Evolutionary conservation across 1,140 invertebrate species (phyloP).

Genomic region (Drosophila gunungcola): DNA sequence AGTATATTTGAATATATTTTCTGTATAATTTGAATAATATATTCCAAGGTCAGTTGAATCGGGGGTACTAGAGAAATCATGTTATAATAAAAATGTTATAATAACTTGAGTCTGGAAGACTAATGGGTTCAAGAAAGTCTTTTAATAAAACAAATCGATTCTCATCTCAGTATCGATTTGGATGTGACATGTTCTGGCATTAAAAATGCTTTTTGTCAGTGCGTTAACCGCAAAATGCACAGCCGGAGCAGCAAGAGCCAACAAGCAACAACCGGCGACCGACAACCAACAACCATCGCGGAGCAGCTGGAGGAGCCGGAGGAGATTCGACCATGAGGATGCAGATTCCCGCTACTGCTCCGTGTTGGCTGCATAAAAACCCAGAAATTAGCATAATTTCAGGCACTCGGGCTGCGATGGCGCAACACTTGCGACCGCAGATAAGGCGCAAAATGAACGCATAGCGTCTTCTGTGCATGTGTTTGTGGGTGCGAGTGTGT

Average conservation of each 20-base stretch:
- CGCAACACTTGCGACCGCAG: slow-evolving; percentile 72
- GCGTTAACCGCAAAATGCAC: slow-evolving; percentile 42
- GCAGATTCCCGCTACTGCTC: slow-evolving; percentile 55
- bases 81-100: no score
- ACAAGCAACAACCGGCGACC: slow-evolving; percentile 37
- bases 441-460: slow-evolving; percentile 79
- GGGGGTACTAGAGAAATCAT: no score
- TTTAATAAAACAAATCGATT: no score
- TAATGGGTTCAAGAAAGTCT: no score
- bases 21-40: no score
- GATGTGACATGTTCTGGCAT: no score
- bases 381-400: slow-evolving; percentile 80
- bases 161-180: no score
- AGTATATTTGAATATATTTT: no score
- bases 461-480: slow-evolving; percentile 40
- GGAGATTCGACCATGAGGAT: slow-evolving; percentile 48
- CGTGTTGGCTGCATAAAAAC: slow-evolving; percentile 71
- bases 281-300: slow-evolving; percentile 35
- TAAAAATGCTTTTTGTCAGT: slow-evolving; percentile 1
- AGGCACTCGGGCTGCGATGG: slow-evolving; percentile 63
- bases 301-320: slow-evolving; percentile 34
- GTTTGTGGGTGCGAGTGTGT: slow-evolving; percentile 14
- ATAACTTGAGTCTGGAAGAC: no score
- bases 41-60: no score
- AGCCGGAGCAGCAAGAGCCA: slow-evolving; percentile 37